Base-by-base conservation (phyloP, 2,113 vertebrate species). In the Ia io region DNA sequence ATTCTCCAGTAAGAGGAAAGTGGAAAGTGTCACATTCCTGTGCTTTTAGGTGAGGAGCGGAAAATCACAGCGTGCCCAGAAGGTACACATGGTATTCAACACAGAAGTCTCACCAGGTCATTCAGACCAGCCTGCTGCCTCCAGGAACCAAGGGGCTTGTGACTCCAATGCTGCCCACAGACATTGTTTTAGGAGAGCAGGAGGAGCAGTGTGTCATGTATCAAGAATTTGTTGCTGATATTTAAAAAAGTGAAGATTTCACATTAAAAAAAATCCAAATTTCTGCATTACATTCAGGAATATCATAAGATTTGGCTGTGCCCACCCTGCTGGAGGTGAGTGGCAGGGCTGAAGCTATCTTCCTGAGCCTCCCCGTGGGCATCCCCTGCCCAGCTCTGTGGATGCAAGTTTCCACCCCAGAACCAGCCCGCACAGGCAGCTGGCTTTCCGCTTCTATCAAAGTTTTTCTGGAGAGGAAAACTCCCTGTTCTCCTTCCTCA, bases 11-110 rank as follows among this genome's bases (percentile, higher is more conserved):
- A 56, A 80, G 32, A 79, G 42, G n/a, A 51, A 84, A 53, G 22
- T 69, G 5, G 28, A 76, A 4, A 0, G 3, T 17, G 53, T n/a
- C 32, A 53, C 22, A 1, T 42, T 70, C 40, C 59, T 13, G 3
- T 9, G 32, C 56, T 42, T 61, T 80, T 25, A 1, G 25, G 12
- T 17, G 32, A 51, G 14, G 23, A 40, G 3, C 9, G 2, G 28
- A 69, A n/a, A 78, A 17, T 42, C 35, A 22, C 42, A 3, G 3
- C 0, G 5, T 1, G 1, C 18, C 74, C 30, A 12, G 0, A 6
- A 30, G 61, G 40, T 17, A 8, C 9, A 7, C 2, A 3, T 9
- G 61, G 47, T 3, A 16, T 5, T 28, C 51, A 65, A 9, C 69
- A 70, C 30, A 59, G 22, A 61, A 49, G 35, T 51, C 56, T 70